A percentile compares a stretch with the other conserved stretches of the same genome.
phyloP scores from a whole-genome alignment of 2,888 invertebrate genomes.

The Netelia fuscicornis region DNA sequence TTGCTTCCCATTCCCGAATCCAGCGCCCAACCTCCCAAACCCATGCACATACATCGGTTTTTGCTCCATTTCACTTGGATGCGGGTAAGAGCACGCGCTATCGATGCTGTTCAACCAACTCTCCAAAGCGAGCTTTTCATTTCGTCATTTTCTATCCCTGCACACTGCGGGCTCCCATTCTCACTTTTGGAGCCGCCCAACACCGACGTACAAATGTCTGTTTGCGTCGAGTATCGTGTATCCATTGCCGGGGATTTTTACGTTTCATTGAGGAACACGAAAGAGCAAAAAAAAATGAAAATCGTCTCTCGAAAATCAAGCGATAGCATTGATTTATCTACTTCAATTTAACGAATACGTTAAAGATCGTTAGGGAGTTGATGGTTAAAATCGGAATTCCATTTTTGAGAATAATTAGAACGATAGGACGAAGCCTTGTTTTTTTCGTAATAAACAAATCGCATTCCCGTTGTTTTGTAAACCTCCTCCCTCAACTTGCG shows the following conservation, averaged over 20 bases:
- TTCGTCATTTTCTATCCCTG: constrained; percentile 56
- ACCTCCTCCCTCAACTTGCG: not conserved
- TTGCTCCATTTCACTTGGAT: constrained; percentile 48
- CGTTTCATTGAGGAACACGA: constrained; percentile 3
- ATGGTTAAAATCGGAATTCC: not conserved
- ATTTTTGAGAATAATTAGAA: constrained; percentile 18
- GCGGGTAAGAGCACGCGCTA: constrained; percentile 24
- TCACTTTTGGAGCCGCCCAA: not conserved
- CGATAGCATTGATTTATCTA: not conserved
- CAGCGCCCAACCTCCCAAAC: not conserved
- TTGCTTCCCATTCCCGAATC: not conserved
- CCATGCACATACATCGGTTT: constrained; percentile 6
- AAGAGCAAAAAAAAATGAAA: not conserved
- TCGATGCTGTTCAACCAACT: constrained; percentile 56
- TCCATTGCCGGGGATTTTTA: constrained; percentile 19
- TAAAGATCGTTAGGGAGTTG: no score
- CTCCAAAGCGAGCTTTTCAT: constrained; percentile 58
- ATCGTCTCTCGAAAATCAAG: not conserved
- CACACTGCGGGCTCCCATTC: constrained; percentile 1
- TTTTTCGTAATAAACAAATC: not conserved
- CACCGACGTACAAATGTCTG: not conserved
- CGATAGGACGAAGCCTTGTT: not conserved
- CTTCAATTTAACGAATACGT: not conserved
- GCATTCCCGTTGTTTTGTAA: not conserved
- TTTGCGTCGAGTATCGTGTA: constrained; percentile 7